These are phyloP conservation scores for Lepus timidus DNA, from an alignment of 2,113 vertebrate species.

Conservation along the genomic window DNA sequence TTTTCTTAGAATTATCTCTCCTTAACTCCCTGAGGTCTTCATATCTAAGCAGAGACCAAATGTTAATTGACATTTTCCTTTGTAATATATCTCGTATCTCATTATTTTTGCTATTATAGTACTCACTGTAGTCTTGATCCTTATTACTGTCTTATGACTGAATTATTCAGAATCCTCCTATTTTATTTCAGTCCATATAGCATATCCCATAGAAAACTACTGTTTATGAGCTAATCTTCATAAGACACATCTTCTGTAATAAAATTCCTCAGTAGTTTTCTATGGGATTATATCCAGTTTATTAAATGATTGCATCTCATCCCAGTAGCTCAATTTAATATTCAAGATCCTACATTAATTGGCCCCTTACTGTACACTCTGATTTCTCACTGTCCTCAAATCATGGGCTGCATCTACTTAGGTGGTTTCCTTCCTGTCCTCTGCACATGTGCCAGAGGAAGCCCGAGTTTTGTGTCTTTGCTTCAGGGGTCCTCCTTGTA, in stretches of 20 bases:
- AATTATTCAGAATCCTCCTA: background rate
- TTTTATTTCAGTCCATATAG: background rate
- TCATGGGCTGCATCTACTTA: background rate
- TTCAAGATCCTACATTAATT: background rate
- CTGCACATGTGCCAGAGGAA: background rate
- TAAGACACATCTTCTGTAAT: background rate
- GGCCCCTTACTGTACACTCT: background rate
- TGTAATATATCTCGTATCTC: background rate
- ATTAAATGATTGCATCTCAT: background rate
- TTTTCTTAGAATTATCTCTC: background rate
- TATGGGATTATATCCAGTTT: background rate
- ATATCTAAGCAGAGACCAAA: background rate
- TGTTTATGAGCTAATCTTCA: background rate
- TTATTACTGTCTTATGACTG: background rate
- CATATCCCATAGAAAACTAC: no score
- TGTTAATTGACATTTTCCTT: background rate
- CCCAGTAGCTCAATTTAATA: background rate
- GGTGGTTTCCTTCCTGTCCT: background rate
- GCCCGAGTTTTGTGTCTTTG: background rate
- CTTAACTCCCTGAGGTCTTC: background rate
- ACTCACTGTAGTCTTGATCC: background rate
- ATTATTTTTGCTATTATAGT: background rate
- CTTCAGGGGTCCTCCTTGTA: background rate
- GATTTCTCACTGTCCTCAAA: background rate
- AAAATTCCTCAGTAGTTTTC: background rate